Conservation (phyloP, 2,113 vertebrate genomes). For the Halcyon senegalensis region DNA sequence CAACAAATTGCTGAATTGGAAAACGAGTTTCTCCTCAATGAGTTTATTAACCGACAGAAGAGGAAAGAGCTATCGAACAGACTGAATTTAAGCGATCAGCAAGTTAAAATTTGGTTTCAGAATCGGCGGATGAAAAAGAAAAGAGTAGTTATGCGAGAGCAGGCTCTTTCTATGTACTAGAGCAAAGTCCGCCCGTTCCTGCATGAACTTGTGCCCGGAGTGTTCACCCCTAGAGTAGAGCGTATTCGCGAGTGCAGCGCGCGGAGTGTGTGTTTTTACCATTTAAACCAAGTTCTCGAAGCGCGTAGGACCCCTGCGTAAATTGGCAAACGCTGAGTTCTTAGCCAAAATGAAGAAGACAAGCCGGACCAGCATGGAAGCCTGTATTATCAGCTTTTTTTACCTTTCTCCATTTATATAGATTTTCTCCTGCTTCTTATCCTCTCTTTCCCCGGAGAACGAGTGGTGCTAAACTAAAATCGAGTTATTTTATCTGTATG, state of each 20-base stretch:
- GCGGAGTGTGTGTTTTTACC: background rate
- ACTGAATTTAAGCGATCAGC: constrained; percentile 93
- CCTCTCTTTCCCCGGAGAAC: constrained; percentile 29
- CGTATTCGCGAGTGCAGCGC: background rate
- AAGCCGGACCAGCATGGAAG: background rate
- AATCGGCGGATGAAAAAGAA: constrained; percentile 97
- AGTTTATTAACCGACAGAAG: constrained; percentile 95
- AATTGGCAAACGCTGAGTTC: background rate
- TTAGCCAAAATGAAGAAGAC: background rate
- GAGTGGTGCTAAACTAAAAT: constrained; percentile 43
- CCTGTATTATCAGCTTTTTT: constrained; percentile 45
- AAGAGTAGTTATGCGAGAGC: constrained; percentile 88
- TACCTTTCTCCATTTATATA: constrained; percentile 48
- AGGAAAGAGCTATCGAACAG: constrained; percentile 91
- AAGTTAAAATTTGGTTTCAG: constrained; percentile 99
- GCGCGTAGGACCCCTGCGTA: background rate
- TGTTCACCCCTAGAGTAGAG: constrained; percentile 50
- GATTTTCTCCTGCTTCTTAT: constrained; percentile 18
- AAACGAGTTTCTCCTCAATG: constrained; percentile 91
- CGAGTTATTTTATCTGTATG: constrained; percentile 56
- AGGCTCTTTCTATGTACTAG: constrained; percentile 83
- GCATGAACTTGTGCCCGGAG: constrained; percentile 59
- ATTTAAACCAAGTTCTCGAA: background rate
- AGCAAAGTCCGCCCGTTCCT: background rate
- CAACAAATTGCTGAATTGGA: constrained; percentile 92